phyloP scores from a whole-genome alignment of 2,113 vertebrate genomes.

The Albula goreensis region DNA sequence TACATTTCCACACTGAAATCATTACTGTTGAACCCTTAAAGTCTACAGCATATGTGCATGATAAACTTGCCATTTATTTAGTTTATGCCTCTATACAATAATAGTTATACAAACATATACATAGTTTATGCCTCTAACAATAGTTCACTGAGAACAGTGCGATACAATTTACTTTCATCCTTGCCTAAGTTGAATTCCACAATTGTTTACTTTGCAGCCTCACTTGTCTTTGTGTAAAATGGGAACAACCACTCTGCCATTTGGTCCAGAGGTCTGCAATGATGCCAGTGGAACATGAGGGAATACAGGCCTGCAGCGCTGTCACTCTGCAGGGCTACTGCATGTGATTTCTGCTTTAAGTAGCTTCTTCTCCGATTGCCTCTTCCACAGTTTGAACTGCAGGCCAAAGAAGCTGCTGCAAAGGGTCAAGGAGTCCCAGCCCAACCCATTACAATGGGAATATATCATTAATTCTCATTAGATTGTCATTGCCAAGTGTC shows the following conservation, averaged over 20 bases:
- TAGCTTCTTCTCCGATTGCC: constrained; percentile 51
- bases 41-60: too few species aligned
- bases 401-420: constrained; percentile 31
- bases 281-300: constrained; percentile 52
- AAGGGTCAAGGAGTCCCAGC: neutral
- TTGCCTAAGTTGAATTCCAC: too few species aligned
- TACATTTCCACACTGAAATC: too few species aligned
- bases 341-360: constrained; percentile 39
- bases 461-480: constrained; percentile 10
- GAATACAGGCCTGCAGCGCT: constrained; percentile 54
- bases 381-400: constrained; percentile 39
- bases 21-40: too few species aligned
- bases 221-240: neutral
- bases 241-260: constrained; percentile 51
- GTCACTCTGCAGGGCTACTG: constrained; percentile 45
- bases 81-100: too few species aligned
- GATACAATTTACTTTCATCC: too few species aligned
- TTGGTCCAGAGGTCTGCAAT: constrained; percentile 56
- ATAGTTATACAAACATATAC: too few species aligned
- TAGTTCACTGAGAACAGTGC: too few species aligned
- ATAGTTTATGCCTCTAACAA: too few species aligned
- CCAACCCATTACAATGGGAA: neutral
- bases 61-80: too few species aligned
- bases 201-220: too few species aligned
- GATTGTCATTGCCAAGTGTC: constrained; percentile 59